These are phyloP conservation scores for Leguminivora glycinivorella DNA, from an alignment of 1,140 invertebrate species.

Conservation along the genomic window DNA sequence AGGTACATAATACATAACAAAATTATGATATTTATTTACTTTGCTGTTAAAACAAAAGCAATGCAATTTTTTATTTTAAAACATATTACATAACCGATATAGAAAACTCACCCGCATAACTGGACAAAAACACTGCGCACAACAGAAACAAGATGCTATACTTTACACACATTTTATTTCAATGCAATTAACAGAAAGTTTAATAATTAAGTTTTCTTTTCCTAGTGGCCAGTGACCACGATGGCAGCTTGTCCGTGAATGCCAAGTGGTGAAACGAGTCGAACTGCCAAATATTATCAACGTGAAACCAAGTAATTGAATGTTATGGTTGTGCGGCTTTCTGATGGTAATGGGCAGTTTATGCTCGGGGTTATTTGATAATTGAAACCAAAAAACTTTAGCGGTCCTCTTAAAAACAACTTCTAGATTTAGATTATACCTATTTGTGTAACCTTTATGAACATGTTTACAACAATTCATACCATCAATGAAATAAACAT, in stretches of 20 bases:
- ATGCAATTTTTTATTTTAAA: background rate
- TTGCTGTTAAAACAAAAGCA: background rate
- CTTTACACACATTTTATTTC: background rate
- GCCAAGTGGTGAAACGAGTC: conserved; percentile 3
- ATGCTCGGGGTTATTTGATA: background rate
- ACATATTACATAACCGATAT: background rate
- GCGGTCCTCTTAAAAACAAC: too few relatives aligned
- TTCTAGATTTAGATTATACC: too few relatives aligned
- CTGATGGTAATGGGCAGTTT: background rate
- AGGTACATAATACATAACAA: too few relatives aligned
- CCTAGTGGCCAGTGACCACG: conserved; percentile 15
- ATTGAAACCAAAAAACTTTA: too few relatives aligned
- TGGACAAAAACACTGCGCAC: background rate
- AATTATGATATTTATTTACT: too few relatives aligned
- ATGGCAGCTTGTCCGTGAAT: conserved; percentile 19
- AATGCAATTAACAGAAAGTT: background rate
- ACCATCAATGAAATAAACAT: too few relatives aligned
- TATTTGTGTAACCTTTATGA: too few relatives aligned
- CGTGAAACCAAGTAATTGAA: conserved; percentile 17
- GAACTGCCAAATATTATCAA: conserved; percentile 6
- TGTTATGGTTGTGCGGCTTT: conserved; percentile 14
- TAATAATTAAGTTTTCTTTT: background rate
- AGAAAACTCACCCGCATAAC: conserved; percentile 3
- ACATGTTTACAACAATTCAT: too few relatives aligned
- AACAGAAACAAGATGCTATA: background rate